phyloP scores from a whole-genome alignment of 1,140 invertebrate species.

The Cydia strobilella region DNA sequence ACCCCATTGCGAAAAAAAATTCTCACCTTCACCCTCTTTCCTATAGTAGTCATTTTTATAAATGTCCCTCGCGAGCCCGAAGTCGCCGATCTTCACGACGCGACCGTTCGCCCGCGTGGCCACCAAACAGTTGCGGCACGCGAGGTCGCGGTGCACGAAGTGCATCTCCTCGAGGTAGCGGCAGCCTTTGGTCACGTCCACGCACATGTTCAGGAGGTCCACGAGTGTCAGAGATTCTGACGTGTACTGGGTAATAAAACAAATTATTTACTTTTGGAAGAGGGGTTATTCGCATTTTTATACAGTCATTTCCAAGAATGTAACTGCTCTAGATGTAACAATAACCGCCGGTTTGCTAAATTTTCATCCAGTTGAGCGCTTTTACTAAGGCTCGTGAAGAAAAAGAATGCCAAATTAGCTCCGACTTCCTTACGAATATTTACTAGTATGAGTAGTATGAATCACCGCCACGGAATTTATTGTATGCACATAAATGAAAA shows the following conservation, averaged over 20 bases:
- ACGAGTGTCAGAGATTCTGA: conserved; percentile 85
- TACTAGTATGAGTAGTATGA: no score
- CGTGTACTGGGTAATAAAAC: conserved; percentile 65
- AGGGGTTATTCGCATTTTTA: no score
- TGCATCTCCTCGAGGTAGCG: conserved; percentile 96
- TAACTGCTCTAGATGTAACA: no score
- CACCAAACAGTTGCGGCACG: conserved; percentile 96
- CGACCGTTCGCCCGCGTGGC: conserved; percentile 83
- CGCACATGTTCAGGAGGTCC: conserved; percentile 94
- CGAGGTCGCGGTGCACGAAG: conserved; percentile 97
- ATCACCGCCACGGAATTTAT: neutral
- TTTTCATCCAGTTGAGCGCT: no score
- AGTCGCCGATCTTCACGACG: conserved; percentile 98
- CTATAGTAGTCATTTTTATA: conserved; percentile 98
- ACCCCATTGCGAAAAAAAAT: no score
- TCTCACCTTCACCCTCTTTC: conserved; percentile 90
- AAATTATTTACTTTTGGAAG: neutral
- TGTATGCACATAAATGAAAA: conserved; percentile 29
- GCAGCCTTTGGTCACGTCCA: conserved; percentile 96
- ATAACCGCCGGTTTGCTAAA: no score
- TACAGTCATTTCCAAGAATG: no score
- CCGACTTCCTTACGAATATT: no score
- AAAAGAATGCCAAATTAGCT: no score
- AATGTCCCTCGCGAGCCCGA: conserved; percentile 96
- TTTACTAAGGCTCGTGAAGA: no score